These are phyloP conservation scores for Cydia strobilella DNA, from an alignment of 1,140 invertebrate species.

Conservation along the genomic window DNA sequence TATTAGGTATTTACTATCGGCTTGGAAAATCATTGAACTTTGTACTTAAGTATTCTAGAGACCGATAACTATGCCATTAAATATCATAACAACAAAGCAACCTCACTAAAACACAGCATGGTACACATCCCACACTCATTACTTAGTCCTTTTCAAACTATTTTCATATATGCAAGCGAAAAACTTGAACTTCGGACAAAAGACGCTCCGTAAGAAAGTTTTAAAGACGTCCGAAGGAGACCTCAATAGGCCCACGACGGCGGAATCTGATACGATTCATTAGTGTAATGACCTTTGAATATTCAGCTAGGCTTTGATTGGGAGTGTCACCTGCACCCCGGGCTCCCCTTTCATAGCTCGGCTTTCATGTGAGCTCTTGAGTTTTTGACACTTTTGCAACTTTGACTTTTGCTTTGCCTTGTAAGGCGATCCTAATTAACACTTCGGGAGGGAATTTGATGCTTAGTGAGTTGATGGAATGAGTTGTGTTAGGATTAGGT, in stretches of 20 bases:
- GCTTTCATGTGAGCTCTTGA: constrained; percentile 39
- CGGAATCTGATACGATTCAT: constrained; percentile 80
- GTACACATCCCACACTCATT: constrained; percentile 9
- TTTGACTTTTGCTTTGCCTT: constrained; percentile 15
- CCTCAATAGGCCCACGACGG: constrained; percentile 50
- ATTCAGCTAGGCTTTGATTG: constrained; percentile 74
- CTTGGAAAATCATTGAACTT: too few relatives aligned
- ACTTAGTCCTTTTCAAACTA: constrained; percentile 34
- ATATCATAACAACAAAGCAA: background rate
- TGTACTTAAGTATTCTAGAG: background rate
- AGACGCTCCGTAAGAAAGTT: constrained; percentile 57
- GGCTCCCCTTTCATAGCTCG: constrained; percentile 39
- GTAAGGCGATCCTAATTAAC: constrained; percentile 14
- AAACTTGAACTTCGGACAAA: constrained; percentile 52
- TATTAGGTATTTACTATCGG: too few relatives aligned
- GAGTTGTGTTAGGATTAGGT: background rate
- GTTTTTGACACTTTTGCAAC: constrained; percentile 46
- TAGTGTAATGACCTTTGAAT: constrained; percentile 79
- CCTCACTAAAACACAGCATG: constrained; percentile 3
- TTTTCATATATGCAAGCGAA: constrained; percentile 53
- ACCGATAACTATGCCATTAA: background rate
- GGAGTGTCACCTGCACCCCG: constrained; percentile 55
- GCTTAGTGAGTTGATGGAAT: background rate
- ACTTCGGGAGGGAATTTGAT: background rate
- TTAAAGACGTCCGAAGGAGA: constrained; percentile 60